phyloP scores from a whole-genome alignment of 2,888 invertebrate species.

The Dascillus cervinus region DNA sequence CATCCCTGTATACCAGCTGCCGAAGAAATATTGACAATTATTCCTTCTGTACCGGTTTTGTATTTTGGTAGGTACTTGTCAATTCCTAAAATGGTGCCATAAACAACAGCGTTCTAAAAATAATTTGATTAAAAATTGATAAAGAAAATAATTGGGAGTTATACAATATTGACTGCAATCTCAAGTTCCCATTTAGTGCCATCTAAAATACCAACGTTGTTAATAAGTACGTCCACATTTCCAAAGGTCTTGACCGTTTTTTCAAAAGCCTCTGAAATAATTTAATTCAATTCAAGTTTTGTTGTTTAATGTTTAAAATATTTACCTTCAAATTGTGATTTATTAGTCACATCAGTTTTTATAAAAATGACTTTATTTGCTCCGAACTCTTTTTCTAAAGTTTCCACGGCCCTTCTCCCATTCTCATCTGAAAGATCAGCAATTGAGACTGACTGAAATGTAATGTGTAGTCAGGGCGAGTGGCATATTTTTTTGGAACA shows the following conservation, averaged over 20 bases:
- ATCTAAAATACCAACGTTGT: slow-evolving; percentile 23
- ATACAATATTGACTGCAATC: slow-evolving; percentile 21
- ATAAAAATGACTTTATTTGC: slow-evolving; percentile 61
- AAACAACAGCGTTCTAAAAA: too few relatives aligned
- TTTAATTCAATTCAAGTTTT: too few relatives aligned
- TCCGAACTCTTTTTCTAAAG: slow-evolving; percentile 48
- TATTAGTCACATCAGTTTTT: slow-evolving; percentile 63
- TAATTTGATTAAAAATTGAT: slow-evolving; percentile 4
- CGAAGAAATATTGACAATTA: too few relatives aligned
- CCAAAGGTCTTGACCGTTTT: slow-evolving; percentile 59
- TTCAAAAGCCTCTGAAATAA: slow-evolving; percentile 56
- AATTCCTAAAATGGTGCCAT: too few relatives aligned
- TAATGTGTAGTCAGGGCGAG: too few relatives aligned
- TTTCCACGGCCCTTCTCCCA: slow-evolving; percentile 56
- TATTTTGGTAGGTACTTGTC: too few relatives aligned
- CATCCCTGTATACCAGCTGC: too few relatives aligned
- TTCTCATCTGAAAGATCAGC: slow-evolving; percentile 13
- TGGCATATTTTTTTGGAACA: too few relatives aligned
- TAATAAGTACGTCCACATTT: slow-evolving; percentile 56
- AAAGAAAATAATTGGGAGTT: too few relatives aligned
- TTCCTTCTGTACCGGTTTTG: too few relatives aligned
- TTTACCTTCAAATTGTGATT: slow-evolving; percentile 62
- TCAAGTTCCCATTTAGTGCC: slow-evolving; percentile 19
- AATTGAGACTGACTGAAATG: slow-evolving; percentile 17
- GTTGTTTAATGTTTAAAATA: too few relatives aligned